Evolutionary conservation across 2,888 invertebrate genomes (phyloP), one percentile per base, ranked within the genome.

Genomic region (Syrista parreyssii): DNA sequence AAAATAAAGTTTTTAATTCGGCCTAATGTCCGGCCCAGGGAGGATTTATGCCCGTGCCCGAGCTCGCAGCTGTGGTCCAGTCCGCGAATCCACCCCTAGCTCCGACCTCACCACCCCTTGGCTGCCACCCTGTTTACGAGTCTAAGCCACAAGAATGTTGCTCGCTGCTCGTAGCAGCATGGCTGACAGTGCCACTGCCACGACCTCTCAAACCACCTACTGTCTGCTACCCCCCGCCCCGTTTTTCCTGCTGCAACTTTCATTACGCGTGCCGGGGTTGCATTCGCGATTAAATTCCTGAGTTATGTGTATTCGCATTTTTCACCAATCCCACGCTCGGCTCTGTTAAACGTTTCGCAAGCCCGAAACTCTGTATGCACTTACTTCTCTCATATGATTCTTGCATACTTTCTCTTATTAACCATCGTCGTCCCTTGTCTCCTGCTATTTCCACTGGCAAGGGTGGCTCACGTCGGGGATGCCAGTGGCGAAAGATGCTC

Each of bases 251-350:
- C 82, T 84, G 87, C 85, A 78, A 84, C 86, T 89, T 90, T 90
- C 89, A 90, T 90, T 90, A 90, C 88, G 86, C 88, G 84, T 85
- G 86, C 86, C 85, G 81, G 84, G 84, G 83, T 82, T 82, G 78
- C 86, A 83, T 84, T 86, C 84, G 85, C 88, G 90, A 89, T 90
- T 90, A 90, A 89, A 88, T 88, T 88, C 78, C 88, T 88, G 88
- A 89, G 86, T 89, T 90, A 89, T 90, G 86, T 86, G 83, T 85
- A 86, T 85, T 84, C 86, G 87, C 88, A 88, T 90, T 90, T 91
- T 89, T 88, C 86, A 84, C 86, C 83, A 84, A 82, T 85, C 86
- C 76, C 40, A 9, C 55, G 2, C 55, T 55, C 55, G 55, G 9
- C 55, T 55, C 55, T 9, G 23, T 55, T 33, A 31, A 40, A n/a